Evolutionary conservation across 1,140 invertebrate genomes (phyloP), one percentile per base, ranked within the genome.

Genomic region (Eupeodes corollae): DNA sequence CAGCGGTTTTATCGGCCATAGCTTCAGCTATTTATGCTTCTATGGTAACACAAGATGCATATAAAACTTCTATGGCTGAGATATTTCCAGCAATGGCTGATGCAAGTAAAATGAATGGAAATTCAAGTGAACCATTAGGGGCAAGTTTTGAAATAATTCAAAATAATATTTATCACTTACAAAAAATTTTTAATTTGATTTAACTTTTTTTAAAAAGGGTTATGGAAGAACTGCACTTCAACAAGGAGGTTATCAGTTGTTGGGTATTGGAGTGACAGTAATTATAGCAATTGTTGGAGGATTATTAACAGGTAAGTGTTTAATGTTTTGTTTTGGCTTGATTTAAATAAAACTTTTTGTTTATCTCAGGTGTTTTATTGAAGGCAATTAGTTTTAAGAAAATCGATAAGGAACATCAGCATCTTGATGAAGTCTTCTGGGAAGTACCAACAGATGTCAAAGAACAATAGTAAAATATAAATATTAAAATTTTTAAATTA

Each of bases 1-100:
- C 94, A 0, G 92, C 88, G 13, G 61, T 97, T 3, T 69, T 92
- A 14, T 90, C 86, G 5, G 91, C 81, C 35, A 60, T 96, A 33
- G 76, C 86, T 21, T 84, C 88, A 1, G 79, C 80, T 1, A 59
- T 93, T 13, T 80, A 86, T 59, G 85, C 90, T 9, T 75, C 73
- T 9, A 52, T 88, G 8, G 90, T 87, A 1, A 79, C 76, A 3
- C 72, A 76, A 50, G 60, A 64, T 15, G 68, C 72, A 49, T 78
- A 79, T 56, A 63, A 72, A 56, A 64, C 72, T 32, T 77, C 77
- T 35, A 64, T 84, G 9, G 74, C 72, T 49, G 62, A 71, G 50
- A 76, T 85, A 14, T 80, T 77, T 52, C 72, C 69, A 41, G 78
- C 73, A 13, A 75, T 76, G 8, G 8, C 21, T 26, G 21, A 26